Evolutionary conservation across 2,797 vertebrate species (phyloP).

Genomic region (Emydoidea blandingii): DNA sequence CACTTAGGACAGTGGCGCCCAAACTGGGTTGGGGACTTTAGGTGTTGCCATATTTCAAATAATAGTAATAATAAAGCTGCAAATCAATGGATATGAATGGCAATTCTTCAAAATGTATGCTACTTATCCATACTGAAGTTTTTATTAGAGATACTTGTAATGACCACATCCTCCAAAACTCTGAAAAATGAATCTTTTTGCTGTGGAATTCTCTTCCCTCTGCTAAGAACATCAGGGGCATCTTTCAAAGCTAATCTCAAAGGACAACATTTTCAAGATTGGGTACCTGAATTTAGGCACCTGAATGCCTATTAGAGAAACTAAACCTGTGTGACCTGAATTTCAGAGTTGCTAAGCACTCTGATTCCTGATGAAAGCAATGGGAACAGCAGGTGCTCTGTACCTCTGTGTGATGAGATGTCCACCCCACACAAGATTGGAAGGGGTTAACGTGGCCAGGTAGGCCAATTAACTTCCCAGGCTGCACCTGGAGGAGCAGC

Average conservation of each 20-base stretch:
- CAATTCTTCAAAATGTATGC: neutral
- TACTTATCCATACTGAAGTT: neutral
- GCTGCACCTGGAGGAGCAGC: neutral
- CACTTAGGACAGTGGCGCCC: neutral
- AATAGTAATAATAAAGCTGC: neutral
- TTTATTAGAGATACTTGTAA: neutral
- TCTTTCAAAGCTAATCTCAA: neutral
- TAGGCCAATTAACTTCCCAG: neutral
- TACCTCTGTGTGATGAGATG: neutral
- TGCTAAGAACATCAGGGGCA: fast-evolving
- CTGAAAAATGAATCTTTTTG: neutral
- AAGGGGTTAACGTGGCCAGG: neutral
- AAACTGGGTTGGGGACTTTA: neutral
- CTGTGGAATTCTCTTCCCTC: neutral
- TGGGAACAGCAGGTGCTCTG: neutral
- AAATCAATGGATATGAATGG: conserved; percentile 30
- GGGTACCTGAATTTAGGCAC: neutral
- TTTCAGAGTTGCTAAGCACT: neutral
- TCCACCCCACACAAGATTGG: neutral
- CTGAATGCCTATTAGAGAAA: neutral
- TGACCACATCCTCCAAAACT: neutral
- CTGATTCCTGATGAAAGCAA: neutral
- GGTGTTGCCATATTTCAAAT: neutral
- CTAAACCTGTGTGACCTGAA: neutral
- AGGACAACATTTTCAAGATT: neutral